These are phyloP conservation scores for Chrysemys picta DNA, from an alignment of 2,113 vertebrate species.

Conservation along the genomic window DNA sequence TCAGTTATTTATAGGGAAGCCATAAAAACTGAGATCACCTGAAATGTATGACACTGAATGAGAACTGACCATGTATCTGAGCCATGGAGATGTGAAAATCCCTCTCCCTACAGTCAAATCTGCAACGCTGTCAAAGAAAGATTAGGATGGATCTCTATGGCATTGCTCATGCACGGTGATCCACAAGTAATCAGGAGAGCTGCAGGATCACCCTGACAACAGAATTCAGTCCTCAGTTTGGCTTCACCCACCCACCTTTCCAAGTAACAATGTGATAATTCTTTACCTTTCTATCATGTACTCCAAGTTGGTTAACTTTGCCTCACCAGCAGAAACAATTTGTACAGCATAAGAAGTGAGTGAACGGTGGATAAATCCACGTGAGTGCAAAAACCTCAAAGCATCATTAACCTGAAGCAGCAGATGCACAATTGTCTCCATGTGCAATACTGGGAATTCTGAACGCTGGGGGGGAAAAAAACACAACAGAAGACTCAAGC, in stretches of 20 bases:
- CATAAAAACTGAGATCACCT: background rate
- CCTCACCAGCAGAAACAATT: constrained; percentile 73
- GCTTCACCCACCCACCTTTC: background rate
- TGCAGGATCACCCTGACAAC: background rate
- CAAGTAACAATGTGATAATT: accelerated
- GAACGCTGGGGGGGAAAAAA: constrained; percentile 61
- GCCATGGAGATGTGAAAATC: background rate
- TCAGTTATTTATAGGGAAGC: background rate
- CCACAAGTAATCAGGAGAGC: background rate
- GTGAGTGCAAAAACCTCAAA: constrained; percentile 78
- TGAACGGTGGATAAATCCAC: constrained; percentile 78
- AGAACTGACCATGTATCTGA: background rate
- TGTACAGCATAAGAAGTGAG: constrained; percentile 80
- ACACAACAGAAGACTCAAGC: accelerated
- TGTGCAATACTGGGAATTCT: constrained; percentile 78
- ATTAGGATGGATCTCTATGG: background rate
- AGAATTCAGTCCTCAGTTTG: background rate
- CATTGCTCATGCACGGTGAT: background rate
- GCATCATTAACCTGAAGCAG: constrained; percentile 77
- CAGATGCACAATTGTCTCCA: constrained; percentile 74
- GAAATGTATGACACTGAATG: background rate
- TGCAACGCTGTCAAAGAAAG: background rate
- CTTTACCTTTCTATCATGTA: constrained; percentile 82
- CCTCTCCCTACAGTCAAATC: background rate
- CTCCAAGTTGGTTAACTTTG: constrained; percentile 83